A percentile compares a stretch with the other conserved stretches of the same genome.
phyloP scores from a whole-genome alignment of 92 coral and sea anemone species.

The Palythoa caribaeorum region DNA sequence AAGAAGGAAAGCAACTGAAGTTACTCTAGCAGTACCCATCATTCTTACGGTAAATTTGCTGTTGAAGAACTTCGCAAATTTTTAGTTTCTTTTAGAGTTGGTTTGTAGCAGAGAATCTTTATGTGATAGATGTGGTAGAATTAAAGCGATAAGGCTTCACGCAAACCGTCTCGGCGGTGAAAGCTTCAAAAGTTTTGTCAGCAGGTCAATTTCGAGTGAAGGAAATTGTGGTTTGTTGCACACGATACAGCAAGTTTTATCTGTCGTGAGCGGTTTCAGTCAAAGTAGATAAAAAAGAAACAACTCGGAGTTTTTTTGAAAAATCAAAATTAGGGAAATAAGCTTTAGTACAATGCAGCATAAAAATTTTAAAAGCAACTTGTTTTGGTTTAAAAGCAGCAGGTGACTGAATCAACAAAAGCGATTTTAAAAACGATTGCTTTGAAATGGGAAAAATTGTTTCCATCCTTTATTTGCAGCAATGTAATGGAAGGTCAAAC shows the following conservation, averaged over 20 bases:
- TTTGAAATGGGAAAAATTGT: background rate
- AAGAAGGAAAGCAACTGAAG: background rate
- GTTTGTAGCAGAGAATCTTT: background rate
- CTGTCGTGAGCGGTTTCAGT: background rate
- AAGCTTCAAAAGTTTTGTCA: background rate
- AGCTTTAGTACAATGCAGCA: background rate
- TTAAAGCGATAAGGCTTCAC: background rate
- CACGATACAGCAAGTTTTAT: background rate
- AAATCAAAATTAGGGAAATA: background rate
- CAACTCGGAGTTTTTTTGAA: no score
- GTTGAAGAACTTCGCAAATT: background rate
- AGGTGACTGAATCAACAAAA: conserved; percentile 20
- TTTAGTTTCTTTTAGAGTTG: background rate
- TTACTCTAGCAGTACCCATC: background rate
- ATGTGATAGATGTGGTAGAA: background rate
- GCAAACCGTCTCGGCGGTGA: background rate
- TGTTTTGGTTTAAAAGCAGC: conserved; percentile 35
- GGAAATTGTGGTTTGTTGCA: conserved; percentile 9
- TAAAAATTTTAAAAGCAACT: conserved; percentile 1
- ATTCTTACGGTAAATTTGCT: background rate
- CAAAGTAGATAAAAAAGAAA: background rate
- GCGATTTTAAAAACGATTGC: background rate
- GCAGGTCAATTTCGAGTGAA: background rate
- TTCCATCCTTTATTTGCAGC: background rate
- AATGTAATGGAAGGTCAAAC: conserved; percentile 9